Conservation (phyloP, 2,888 invertebrate genomes). For the Cosmia trapezina region DNA sequence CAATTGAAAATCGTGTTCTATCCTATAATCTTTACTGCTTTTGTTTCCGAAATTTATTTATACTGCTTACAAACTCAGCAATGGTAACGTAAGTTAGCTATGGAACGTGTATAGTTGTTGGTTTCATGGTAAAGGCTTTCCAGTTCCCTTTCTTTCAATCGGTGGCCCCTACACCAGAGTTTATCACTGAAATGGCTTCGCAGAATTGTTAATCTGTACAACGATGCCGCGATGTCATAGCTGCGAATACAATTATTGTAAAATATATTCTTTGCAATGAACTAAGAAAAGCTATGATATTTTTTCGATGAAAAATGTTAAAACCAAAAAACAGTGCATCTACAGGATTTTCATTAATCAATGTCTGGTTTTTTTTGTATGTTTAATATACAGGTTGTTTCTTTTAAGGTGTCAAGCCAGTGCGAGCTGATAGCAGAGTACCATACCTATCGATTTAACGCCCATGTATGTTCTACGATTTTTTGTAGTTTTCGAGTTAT, state of each 20-base stretch:
- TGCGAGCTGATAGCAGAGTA: no score
- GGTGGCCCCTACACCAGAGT: constrained; percentile 44
- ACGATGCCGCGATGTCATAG: background rate
- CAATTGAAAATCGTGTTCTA: background rate
- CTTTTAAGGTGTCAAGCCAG: no score
- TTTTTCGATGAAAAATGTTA: background rate
- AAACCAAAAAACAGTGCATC: background rate
- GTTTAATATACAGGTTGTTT: no score
- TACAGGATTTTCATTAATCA: background rate
- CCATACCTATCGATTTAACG: no score
- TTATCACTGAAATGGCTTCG: constrained; percentile 17
- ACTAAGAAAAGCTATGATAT: background rate
- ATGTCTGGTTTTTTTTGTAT: background rate
- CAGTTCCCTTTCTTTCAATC: constrained; percentile 40
- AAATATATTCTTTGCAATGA: background rate
- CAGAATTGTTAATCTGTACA: background rate
- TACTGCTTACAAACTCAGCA: background rate
- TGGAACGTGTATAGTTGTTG: background rate
- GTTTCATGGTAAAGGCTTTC: constrained; percentile 19
- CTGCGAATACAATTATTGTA: background rate
- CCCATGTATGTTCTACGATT: no score
- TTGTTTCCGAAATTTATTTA: rapidly evolving
- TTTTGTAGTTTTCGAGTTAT: no score
- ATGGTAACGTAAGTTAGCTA: background rate
- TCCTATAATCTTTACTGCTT: background rate